Evolutionary conservation across 2,797 vertebrate genomes (phyloP).

Genomic region (Anguilla marmorata): DNA sequence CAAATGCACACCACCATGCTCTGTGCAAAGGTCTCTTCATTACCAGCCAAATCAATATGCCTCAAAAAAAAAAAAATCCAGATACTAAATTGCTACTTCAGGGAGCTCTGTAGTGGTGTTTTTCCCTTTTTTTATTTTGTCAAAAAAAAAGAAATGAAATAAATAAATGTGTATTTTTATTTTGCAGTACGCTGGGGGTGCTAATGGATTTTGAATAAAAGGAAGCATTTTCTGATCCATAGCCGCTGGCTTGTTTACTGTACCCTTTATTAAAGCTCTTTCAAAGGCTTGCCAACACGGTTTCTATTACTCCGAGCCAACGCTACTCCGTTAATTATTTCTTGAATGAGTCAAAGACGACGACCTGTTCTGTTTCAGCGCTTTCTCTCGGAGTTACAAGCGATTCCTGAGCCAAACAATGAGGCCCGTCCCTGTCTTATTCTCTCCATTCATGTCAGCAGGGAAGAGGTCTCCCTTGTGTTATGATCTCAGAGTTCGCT

Average conservation of each 20-base stretch:
- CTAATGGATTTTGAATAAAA: slow-evolving; percentile 80
- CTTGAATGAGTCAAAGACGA: slow-evolving; percentile 69
- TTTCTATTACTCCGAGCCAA: slow-evolving; percentile 47
- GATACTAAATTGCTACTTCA: slow-evolving; percentile 70
- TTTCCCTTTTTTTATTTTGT: slow-evolving; percentile 67
- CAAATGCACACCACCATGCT: slow-evolving; percentile 61
- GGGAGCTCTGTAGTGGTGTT: slow-evolving; percentile 75
- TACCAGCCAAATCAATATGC: slow-evolving; percentile 53
- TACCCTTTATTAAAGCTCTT: slow-evolving; percentile 66
- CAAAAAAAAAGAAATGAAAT: slow-evolving; percentile 63
- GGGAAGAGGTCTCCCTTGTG: slow-evolving; percentile 20
- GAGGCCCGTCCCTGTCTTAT: slow-evolving; percentile 34
- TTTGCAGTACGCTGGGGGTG: slow-evolving; percentile 70
- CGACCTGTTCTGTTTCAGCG: slow-evolving; percentile 62
- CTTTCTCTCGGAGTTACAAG: slow-evolving; percentile 62
- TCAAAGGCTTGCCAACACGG: slow-evolving; percentile 59
- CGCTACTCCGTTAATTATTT: slow-evolving; percentile 52
- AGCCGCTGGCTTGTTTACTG: slow-evolving; percentile 57
- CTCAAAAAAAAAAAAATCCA: slow-evolving; percentile 38
- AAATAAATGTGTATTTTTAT: slow-evolving; percentile 66
- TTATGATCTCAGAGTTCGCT: background rate
- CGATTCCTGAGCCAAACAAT: slow-evolving; percentile 56
- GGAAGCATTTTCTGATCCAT: slow-evolving; percentile 66
- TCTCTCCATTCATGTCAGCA: slow-evolving; percentile 12
- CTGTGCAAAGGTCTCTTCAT: slow-evolving; percentile 61